These are phyloP conservation scores for Chinchilla lanigera DNA, from an alignment of 2,113 vertebrate species.

Conservation along the genomic window DNA sequence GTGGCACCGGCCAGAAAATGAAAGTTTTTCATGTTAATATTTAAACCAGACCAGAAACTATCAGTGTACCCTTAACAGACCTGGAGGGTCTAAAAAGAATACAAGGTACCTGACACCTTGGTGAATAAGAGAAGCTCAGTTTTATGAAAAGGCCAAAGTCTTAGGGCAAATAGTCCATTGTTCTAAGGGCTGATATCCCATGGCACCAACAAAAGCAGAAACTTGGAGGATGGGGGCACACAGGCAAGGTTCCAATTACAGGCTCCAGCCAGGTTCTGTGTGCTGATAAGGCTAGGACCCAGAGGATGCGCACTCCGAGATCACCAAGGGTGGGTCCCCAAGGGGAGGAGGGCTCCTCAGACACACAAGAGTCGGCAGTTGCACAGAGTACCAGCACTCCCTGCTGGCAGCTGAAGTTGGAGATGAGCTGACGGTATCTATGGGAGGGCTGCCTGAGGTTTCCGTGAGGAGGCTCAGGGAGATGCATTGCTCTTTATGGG, in stretches of 20 bases:
- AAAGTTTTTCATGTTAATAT: constrained; percentile 24
- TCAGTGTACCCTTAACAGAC: background rate
- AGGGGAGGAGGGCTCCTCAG: background rate
- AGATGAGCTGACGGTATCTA: background rate
- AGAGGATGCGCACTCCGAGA: background rate
- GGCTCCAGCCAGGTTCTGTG: background rate
- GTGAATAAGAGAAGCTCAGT: constrained; percentile 22
- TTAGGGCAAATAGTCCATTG: constrained; percentile 41
- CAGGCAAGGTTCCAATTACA: background rate
- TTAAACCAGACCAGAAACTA: constrained; percentile 44
- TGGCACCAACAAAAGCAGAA: constrained; percentile 4
- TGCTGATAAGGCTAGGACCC: background rate
- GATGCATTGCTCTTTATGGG: background rate
- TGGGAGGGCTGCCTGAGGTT: background rate
- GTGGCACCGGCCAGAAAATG: constrained; percentile 35
- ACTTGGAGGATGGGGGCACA: background rate
- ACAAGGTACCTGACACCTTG: constrained; percentile 12
- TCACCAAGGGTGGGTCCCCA: background rate
- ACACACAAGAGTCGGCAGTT: background rate
- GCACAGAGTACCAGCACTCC: constrained; percentile 66
- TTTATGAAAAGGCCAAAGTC: constrained; percentile 40
- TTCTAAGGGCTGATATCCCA: background rate
- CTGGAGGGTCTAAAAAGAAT: constrained; percentile 16
- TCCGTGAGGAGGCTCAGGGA: background rate
- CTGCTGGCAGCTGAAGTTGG: constrained; percentile 58